Evolutionary conservation across 1,140 invertebrate species (phyloP), one percentile per base, ranked within the genome.

Genomic region (Papilio glaucus): DNA sequence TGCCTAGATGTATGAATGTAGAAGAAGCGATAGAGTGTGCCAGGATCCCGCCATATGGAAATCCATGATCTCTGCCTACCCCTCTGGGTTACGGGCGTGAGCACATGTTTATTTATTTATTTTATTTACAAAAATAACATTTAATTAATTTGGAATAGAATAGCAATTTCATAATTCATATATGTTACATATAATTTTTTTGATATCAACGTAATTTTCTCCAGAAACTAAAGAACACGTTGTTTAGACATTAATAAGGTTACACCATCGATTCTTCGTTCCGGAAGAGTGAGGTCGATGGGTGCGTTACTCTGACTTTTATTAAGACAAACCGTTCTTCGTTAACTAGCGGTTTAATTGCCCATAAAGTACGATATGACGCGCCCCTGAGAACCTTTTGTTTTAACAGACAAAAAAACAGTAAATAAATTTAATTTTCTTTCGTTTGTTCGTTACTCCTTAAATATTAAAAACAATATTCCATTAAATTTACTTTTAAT

Each of bases 301-400:
- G 37, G 42, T 53, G 67, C 73, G 71, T 79, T 77, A 76, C 71
- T 71, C 75, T 67, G 61, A 74, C 75, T 78, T 82, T 80, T 69
- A 82, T 82, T 78, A 77, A 80, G 80, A 82, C 78, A 77, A 77
- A 82, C 72, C 42, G 67, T 65, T 72, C 73, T 77, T 75, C 61
- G 72, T 80, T 80, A 77, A 78, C 76, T 76, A 72, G 42, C 74
- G 62, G 15, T 77, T 74, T 80, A 81, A 85, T 81, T 81, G 79
- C 72, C 75, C 70, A 80, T 85, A 81, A 85, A 84, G 73, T 75
- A 77, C 77, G 75, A 79, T 76, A 81, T 74, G 81, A 80, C 70
- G 73, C 72, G 41, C 72, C 38, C 57, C 37, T 42, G 61, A 60
- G 39, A 60, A 73, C 53, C 49, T 69, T 53, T 69, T 42, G 21